Base-by-base conservation (phyloP, 2,797 vertebrate species). In the Pampus argenteus region DNA sequence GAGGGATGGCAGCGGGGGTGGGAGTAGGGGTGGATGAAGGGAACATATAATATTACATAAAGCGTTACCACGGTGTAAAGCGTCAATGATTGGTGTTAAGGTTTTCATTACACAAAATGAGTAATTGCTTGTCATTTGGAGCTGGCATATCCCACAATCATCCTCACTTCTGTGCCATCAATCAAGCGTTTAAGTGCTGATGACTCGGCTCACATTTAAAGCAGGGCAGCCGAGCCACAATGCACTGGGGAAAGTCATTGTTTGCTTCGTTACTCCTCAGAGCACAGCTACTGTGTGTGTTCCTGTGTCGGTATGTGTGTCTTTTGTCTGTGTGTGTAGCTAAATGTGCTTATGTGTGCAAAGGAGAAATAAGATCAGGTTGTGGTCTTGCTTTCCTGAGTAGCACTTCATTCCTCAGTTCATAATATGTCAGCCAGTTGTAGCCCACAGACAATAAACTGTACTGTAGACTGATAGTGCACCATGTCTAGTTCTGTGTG, bases 71-170 rank as follows among this genome's bases (percentile, higher is more conserved):
- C 79, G 73, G 91, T 88, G 92, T 91, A 92, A 92, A 93, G 93
- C 93, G 82, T 84, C 90, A 58, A 92, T 94, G 93, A 94, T 94
- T 93, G 93, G 92, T 94, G 93, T 93, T 93, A 94, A 92, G 89
- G 91, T 95, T 94, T 94, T 94, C 94, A 95, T 95, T 94, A 94
- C 93, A 93, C 91, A 86, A 93, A 93, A 92, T 95, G 94, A 95
- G 92, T 95, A 94, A 95, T 94, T 93, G 93, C 93, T 94, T 94
- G 93, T 95, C 94, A 93, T 92, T 92, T 82, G 89, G 87, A 91
- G 91, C 89, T 92, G 92, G 91, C 94, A 90, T 93, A 91, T 94
- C 93, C 93, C 92, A 93, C 94, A 93, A 93, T 94, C 93, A 92
- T 93, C 93, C 89, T 92, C 91, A 92, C 92, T 91, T 92, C 86